These are phyloP conservation scores for Sander vitreus DNA, from an alignment of 2,113 vertebrate species.

Conservation along the genomic window DNA sequence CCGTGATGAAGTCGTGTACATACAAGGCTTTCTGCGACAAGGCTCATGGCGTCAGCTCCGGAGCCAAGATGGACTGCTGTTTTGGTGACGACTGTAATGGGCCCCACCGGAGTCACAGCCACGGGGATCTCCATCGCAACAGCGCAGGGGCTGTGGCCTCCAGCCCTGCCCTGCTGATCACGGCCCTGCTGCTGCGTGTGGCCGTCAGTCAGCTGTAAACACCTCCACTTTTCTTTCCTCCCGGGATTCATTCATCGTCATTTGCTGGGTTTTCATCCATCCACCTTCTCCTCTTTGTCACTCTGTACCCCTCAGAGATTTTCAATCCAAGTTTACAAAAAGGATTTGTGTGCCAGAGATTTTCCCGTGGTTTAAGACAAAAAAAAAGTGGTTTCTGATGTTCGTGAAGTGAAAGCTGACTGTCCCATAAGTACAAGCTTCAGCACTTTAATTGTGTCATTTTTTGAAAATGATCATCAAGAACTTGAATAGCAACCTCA, in stretches of 20 bases:
- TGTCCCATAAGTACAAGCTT: slow-evolving; percentile 7
- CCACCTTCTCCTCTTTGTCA: neutral
- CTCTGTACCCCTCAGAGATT: slow-evolving; percentile 3
- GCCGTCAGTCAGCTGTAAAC: slow-evolving; percentile 74
- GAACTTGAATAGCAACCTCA: slow-evolving; percentile 7
- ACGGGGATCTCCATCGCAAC: slow-evolving; percentile 59
- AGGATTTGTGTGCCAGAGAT: slow-evolving; percentile 15
- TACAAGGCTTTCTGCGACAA: slow-evolving; percentile 91
- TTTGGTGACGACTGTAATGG: slow-evolving; percentile 88
- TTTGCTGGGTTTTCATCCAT: slow-evolving; percentile 20
- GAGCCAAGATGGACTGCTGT: slow-evolving; percentile 86
- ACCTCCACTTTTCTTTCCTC: slow-evolving; percentile 7
- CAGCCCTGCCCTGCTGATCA: slow-evolving; percentile 73
- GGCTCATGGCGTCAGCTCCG: slow-evolving; percentile 74
- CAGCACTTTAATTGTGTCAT: slow-evolving; percentile 5
- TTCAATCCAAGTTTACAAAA: slow-evolving; percentile 11
- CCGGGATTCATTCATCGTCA: slow-evolving; percentile 21
- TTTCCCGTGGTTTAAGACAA: slow-evolving; percentile 27
- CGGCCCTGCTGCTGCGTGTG: slow-evolving; percentile 69
- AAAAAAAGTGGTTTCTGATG: neutral
- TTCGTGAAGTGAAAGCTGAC: neutral
- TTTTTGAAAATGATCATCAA: neutral
- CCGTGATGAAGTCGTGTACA: slow-evolving; percentile 88
- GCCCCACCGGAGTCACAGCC: slow-evolving; percentile 78
- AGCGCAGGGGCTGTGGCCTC: slow-evolving; percentile 22